Evolutionary conservation across 2,888 invertebrate species (phyloP).

Genomic region (Amphimallon solstitiale): DNA sequence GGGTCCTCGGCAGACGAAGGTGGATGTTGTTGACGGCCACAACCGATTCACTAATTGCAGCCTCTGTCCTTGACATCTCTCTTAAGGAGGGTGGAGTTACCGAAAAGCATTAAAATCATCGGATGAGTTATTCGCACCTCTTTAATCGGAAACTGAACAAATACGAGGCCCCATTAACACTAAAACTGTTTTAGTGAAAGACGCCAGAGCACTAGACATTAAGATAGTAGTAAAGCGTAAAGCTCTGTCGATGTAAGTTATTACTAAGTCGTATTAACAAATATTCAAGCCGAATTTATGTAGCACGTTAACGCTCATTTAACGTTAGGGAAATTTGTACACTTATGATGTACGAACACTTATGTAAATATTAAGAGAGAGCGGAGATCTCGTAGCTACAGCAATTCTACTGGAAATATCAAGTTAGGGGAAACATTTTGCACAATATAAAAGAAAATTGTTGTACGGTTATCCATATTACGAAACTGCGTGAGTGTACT

Average conservation of each 20-base stretch:
- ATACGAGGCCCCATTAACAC: slow-evolving; percentile 32
- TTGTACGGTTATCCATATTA: no score
- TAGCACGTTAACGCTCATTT: neutral
- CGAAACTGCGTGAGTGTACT: no score
- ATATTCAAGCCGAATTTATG: slow-evolving; percentile 3
- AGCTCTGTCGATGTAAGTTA: slow-evolving; percentile 12
- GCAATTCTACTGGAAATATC: no score
- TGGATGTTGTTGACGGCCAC: slow-evolving; percentile 48
- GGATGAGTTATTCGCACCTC: slow-evolving; percentile 40
- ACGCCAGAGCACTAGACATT: slow-evolving; percentile 2
- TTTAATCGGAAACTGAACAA: slow-evolving; percentile 35
- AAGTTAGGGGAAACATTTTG: no score
- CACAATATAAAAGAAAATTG: no score
- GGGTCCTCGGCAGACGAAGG: slow-evolving; percentile 40
- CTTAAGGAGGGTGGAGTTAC: slow-evolving; percentile 42
- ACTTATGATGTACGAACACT: neutral
- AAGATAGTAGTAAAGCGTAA: slow-evolving; percentile 1
- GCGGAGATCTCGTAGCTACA: no score
- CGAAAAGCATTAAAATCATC: slow-evolving; percentile 40
- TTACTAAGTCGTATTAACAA: neutral
- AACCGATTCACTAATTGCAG: slow-evolving; percentile 49
- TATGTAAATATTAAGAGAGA: no score
- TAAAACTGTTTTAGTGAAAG: slow-evolving; percentile 37
- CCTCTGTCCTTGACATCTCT: slow-evolving; percentile 48
- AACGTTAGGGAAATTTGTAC: neutral